Conservation (phyloP, 2,888 invertebrate genomes). For the Agonopterix subpropinquella region DNA sequence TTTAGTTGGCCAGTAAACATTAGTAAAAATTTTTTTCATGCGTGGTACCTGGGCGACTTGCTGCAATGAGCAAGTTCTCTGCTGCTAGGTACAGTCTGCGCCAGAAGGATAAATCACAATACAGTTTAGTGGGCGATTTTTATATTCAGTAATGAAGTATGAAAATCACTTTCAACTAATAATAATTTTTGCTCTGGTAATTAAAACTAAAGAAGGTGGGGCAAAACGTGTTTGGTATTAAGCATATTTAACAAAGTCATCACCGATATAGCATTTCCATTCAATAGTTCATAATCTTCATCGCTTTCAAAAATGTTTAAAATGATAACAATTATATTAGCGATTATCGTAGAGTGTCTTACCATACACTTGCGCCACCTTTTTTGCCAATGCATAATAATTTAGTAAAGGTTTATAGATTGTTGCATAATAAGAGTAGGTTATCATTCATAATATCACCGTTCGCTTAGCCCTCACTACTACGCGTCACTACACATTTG, state of each 20-base stretch:
- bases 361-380: too few relatives aligned
- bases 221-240: neutral
- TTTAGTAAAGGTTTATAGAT: slow-evolving; percentile 16
- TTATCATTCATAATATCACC: slow-evolving; percentile 54
- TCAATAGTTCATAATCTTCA: too few relatives aligned
- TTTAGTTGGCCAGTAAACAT: slow-evolving; percentile 6
- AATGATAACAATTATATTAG: neutral
- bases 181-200: slow-evolving; percentile 42
- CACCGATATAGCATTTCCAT: too few relatives aligned
- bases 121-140: slow-evolving; percentile 69
- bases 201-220: slow-evolving; percentile 15
- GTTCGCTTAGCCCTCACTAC: slow-evolving; percentile 41
- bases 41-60: slow-evolving; percentile 70
- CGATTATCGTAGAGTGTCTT: too few relatives aligned
- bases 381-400: slow-evolving; percentile 21
- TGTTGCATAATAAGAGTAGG: slow-evolving; percentile 33
- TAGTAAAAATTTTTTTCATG: slow-evolving; percentile 18
- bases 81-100: slow-evolving; percentile 57
- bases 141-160: slow-evolving; percentile 56
- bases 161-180: slow-evolving; percentile 71
- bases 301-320: too few relatives aligned
- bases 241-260: too few relatives aligned
- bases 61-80: slow-evolving; percentile 66
- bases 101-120: slow-evolving; percentile 44
- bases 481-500: slow-evolving; percentile 51